Percentiles rank a stretch among this genome's conserved stretches.
Conservation (phyloP, 2,888 invertebrate genomes). For the Chrysolina haemoptera region DNA sequence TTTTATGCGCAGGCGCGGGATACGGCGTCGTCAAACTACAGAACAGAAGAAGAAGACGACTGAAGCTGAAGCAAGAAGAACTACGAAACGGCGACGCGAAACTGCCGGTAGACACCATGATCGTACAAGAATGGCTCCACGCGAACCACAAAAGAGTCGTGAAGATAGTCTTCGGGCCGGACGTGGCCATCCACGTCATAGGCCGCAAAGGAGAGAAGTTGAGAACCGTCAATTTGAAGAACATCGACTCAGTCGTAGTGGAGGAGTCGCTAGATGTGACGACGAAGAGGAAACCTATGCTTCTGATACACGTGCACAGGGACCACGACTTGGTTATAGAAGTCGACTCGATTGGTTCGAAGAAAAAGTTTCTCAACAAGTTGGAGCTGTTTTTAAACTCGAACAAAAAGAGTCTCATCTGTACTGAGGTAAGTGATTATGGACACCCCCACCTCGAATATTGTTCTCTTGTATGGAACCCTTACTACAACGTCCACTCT, state of each 20-base stretch:
- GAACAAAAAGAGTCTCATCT: constrained; percentile 86
- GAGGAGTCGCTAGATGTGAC: constrained; percentile 89
- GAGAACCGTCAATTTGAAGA: constrained; percentile 84
- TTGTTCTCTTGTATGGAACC: too few species aligned
- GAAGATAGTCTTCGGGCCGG: constrained; percentile 92
- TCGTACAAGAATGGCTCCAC: constrained; percentile 94
- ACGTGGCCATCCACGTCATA: constrained; percentile 87
- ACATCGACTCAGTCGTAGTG: constrained; percentile 84
- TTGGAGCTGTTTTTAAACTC: constrained; percentile 87
- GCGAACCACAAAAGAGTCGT: constrained; percentile 92
- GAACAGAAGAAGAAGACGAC: constrained; percentile 84
- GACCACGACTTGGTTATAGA: constrained; percentile 96
- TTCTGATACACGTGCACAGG: constrained; percentile 85
- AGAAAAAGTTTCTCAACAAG: constrained; percentile 90
- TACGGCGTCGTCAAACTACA: constrained; percentile 94
- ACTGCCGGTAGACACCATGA: constrained; percentile 90
- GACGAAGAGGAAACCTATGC: constrained; percentile 84
- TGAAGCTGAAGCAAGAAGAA: constrained; percentile 89
- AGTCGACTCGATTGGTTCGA: constrained; percentile 84
- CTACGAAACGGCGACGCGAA: constrained; percentile 70
- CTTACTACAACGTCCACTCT: too few species aligned
- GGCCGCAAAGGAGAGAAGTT: constrained; percentile 94
- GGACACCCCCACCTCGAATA: too few species aligned
- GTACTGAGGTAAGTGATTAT: constrained; percentile 74
- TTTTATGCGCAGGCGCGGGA: constrained; percentile 91